phyloP scores from a whole-genome alignment of 2,113 vertebrate genomes.

The Poeciliopsis turrubarensis region DNA sequence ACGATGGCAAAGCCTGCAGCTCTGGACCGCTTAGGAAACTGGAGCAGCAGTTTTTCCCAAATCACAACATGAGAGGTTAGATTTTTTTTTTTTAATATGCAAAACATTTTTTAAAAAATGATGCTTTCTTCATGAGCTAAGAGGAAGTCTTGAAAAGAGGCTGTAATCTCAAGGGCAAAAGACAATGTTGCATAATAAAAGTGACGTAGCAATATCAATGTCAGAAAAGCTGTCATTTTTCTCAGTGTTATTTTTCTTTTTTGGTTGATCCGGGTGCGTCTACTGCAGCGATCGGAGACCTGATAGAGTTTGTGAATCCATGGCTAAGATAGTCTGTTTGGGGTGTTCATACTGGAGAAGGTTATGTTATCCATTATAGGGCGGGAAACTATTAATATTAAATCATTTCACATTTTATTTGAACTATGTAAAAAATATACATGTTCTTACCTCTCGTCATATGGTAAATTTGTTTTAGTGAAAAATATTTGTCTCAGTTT shows the following conservation, averaged over 20 bases:
- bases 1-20: not conserved
- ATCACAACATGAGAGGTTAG: slow-evolving; percentile 35
- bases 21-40: slow-evolving; percentile 19
- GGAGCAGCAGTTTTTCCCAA: slow-evolving; percentile 30
- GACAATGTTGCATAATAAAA: not conserved
- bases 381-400: slow-evolving; percentile 5
- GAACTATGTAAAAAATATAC: too few species aligned
- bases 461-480: not conserved
- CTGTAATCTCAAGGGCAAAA: not conserved
- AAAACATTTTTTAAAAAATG: not conserved
- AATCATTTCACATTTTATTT: too few species aligned
- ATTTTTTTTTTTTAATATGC: not conserved
- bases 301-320: slow-evolving; percentile 35
- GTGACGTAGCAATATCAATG: not conserved
- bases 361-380: slow-evolving; percentile 51
- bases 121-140: not conserved
- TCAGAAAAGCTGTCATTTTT: too few species aligned
- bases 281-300: slow-evolving; percentile 35
- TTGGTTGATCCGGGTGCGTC: slow-evolving; percentile 36
- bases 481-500: not conserved
- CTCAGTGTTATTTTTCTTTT: not conserved
- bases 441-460: too few species aligned
- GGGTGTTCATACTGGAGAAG: slow-evolving; percentile 45
- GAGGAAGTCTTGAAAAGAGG: not conserved
- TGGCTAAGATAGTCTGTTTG: slow-evolving; percentile 44